These are phyloP conservation scores for Amphiduros pacificus DNA, from an alignment of 2,888 invertebrate species.

Conservation along the genomic window DNA sequence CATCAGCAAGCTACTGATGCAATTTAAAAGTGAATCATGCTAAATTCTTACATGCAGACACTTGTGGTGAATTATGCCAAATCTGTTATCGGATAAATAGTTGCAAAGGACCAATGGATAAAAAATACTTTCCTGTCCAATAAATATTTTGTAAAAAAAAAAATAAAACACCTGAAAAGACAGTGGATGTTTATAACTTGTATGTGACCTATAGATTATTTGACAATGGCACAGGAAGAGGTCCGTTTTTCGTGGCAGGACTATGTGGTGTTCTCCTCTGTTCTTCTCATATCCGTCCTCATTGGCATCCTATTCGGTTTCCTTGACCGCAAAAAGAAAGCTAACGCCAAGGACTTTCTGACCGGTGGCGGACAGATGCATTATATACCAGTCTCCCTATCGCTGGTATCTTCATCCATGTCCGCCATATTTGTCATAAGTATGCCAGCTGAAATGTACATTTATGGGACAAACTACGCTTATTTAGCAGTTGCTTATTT, in stretches of 20 bases:
- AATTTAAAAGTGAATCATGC: too few relatives aligned
- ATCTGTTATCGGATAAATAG: too few relatives aligned
- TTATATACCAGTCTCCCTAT: constrained; percentile 40
- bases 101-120: too few relatives aligned
- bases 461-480: constrained; percentile 79
- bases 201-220: too few relatives aligned
- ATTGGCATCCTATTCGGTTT: constrained; percentile 42
- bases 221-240: too few relatives aligned
- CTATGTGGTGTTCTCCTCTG: constrained; percentile 40
- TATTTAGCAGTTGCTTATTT: constrained; percentile 69
- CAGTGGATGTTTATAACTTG: too few relatives aligned
- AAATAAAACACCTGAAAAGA: too few relatives aligned
- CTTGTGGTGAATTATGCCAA: too few relatives aligned
- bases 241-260: constrained; percentile 47
- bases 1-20: too few relatives aligned
- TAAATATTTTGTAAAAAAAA: too few relatives aligned
- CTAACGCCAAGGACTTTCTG: constrained; percentile 40
- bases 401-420: constrained; percentile 42
- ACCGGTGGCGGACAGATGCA: constrained; percentile 43
- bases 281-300: constrained; percentile 38
- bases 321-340: constrained; percentile 22
- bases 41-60: too few relatives aligned
- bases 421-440: constrained; percentile 47
- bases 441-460: constrained; percentile 53
- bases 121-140: too few relatives aligned